Evolutionary conservation across 2,797 vertebrate genomes (phyloP).

Genomic region (Sparus aurata): DNA sequence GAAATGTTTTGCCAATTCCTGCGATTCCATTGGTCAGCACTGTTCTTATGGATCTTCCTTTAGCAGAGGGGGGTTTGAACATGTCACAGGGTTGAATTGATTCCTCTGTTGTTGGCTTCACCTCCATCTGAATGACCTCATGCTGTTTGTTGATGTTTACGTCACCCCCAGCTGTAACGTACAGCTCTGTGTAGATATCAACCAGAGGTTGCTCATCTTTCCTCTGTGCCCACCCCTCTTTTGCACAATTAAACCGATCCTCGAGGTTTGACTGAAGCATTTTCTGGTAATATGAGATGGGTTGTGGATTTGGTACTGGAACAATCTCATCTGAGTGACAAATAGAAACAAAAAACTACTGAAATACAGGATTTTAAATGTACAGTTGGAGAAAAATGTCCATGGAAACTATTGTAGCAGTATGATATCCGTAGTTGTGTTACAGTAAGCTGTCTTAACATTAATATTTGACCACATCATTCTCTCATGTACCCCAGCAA

Average conservation of each 20-base stretch:
- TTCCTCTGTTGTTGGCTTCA: conserved; percentile 15
- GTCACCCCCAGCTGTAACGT: not conserved
- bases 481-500: too few relatives aligned
- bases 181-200: conserved; percentile 42
- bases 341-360: not conserved
- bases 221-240: conserved; percentile 19
- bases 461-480: too few relatives aligned
- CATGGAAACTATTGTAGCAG: not conserved
- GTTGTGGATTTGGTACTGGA: conserved; percentile 10
- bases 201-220: conserved; percentile 3
- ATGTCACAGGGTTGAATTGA: conserved; percentile 25
- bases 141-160: not conserved
- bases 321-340: conserved; percentile 17
- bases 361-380: not conserved
- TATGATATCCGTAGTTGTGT: too few relatives aligned
- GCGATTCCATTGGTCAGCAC: not conserved
- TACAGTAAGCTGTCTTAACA: too few relatives aligned
- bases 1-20: not conserved
- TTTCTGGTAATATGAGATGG: conserved; percentile 29
- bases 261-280: conserved; percentile 44
- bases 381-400: too few relatives aligned
- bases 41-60: not conserved
- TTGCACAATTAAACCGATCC: conserved; percentile 32
- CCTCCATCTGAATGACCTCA: conserved; percentile 7
- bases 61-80: conserved; percentile 34